Evolutionary conservation across 2,797 vertebrate species (phyloP).

Genomic region (Enteromius paludinosus): DNA sequence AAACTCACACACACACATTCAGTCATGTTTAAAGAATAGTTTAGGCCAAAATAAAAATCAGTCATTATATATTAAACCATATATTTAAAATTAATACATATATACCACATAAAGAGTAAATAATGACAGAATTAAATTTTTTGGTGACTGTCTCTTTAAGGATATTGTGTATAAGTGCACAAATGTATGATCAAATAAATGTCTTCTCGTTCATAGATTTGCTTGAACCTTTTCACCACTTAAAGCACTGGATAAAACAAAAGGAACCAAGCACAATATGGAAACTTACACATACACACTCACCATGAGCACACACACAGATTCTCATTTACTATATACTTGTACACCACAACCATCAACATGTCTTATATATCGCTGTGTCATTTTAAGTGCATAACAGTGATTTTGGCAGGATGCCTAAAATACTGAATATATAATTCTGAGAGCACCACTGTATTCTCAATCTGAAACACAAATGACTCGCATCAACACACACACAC

Average conservation of each 20-base stretch:
- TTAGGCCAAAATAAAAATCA: not conserved
- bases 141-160: conserved; percentile 20
- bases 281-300: conserved; percentile 44
- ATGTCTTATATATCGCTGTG: conserved; percentile 44
- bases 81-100: not conserved
- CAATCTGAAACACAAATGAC: conserved; percentile 25
- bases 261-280: conserved; percentile 46
- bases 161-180: conserved; percentile 5
- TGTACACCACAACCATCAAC: conserved; percentile 29
- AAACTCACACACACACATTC: conserved; percentile 14
- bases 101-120: too few species aligned
- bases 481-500: conserved; percentile 24
- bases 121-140: not conserved
- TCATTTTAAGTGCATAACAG: conserved; percentile 60
- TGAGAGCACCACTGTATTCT: conserved; percentile 36
- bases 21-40: conserved; percentile 5
- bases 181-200: conserved; percentile 26
- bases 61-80: not conserved
- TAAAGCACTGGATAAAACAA: conserved; percentile 56
- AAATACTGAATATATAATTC: conserved; percentile 57
- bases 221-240: conserved; percentile 23
- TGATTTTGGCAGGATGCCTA: conserved; percentile 61
- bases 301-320: conserved; percentile 45
- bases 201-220: conserved; percentile 29
- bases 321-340: conserved; percentile 24